Conservation (phyloP, 2,888 invertebrate genomes). For the Plagodis pulveraria region DNA sequence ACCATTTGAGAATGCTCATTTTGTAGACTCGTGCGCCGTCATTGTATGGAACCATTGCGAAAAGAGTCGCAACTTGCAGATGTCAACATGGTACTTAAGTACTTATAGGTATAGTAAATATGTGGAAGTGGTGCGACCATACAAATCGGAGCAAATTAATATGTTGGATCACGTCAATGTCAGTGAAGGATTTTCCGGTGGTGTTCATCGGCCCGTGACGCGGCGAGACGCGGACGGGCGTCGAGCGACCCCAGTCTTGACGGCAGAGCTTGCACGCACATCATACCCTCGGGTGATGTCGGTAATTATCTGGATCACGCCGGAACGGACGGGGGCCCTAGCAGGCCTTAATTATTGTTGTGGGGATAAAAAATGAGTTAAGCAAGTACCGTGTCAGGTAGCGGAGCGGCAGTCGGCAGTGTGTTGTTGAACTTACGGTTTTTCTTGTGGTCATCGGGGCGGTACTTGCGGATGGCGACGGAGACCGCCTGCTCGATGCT, state of each 20-base stretch:
- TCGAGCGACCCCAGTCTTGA: slow-evolving; percentile 48
- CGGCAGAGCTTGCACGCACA: slow-evolving; percentile 40
- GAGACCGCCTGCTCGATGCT: slow-evolving; percentile 94
- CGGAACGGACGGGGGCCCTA: slow-evolving; percentile 56
- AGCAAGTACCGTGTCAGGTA: slow-evolving; percentile 9
- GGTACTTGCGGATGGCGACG: slow-evolving; percentile 92
- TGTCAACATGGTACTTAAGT: background rate
- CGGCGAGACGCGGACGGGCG: slow-evolving; percentile 31
- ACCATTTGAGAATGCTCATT: slow-evolving; percentile 38
- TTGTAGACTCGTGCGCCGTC: slow-evolving; percentile 6
- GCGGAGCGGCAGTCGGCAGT: background rate
- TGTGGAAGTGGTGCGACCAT: no score
- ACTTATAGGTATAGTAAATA: no score
- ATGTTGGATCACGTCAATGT: slow-evolving; percentile 50
- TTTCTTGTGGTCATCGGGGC: slow-evolving; percentile 82
- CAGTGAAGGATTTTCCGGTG: slow-evolving; percentile 63
- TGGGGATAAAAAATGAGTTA: slow-evolving; percentile 1
- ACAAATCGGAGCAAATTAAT: background rate
- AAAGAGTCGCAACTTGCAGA: slow-evolving; percentile 23
- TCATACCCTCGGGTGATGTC: slow-evolving; percentile 29
- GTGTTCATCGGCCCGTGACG: slow-evolving; percentile 41
- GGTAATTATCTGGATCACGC: slow-evolving; percentile 71
- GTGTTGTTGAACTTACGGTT: slow-evolving; percentile 69
- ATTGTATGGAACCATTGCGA: slow-evolving; percentile 33
- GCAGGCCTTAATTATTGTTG: slow-evolving; percentile 34